Base-by-base conservation (phyloP, 23 tunicate species). In the Phallusia fumigata region DNA sequence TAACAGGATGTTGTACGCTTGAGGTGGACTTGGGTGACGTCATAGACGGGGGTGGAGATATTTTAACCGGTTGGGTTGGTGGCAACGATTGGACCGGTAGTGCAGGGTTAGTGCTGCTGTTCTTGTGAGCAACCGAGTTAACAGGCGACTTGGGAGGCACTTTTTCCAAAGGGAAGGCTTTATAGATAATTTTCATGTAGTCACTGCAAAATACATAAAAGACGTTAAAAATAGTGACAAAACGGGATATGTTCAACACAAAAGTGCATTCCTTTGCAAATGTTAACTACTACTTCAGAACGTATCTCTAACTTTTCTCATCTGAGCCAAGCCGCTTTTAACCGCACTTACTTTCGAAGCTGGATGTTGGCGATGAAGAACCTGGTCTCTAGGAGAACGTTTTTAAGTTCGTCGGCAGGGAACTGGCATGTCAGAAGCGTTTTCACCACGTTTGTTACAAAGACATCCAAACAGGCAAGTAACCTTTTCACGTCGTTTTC, bases 401-500 rank as follows among this genome's bases (percentile, higher is more conserved):
- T 53, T 31, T 81, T 51, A 52, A 81, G 22, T 31, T 40, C 58
- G 26, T 32, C 78, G 2, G 75, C 82, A 31, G 53, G 69, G 11
- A 30, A 69, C 76, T 77, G 35, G 18, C 83, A 80, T 30, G 76
- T 21, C 30, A 87, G 52, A 12, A 87, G 47, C 18, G 85, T 81
- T 18, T 26, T 35, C 8, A 53, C 82, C 18, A 87, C 65, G 40
- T 87, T 76, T 19, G 19, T 64, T 24, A 82, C 35, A 45, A 87
- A 87, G 21, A 40, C 31, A 12, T 75, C 64, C 64, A 87, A 64
- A 45, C 92, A 83, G 22, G 47, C 34, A 5, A 88, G 75, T 22
- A 83, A 50, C 18, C 87, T 83, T 24, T 74, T 40, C 21, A 79
- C 52, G 87, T 88, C 87, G 36, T 32, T 73, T 51, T 88, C 65